Percentiles rank a stretch among this genome's conserved stretches.
phyloP scores from a whole-genome alignment of 2,113 vertebrate genomes.

The Anoura caudifer region DNA sequence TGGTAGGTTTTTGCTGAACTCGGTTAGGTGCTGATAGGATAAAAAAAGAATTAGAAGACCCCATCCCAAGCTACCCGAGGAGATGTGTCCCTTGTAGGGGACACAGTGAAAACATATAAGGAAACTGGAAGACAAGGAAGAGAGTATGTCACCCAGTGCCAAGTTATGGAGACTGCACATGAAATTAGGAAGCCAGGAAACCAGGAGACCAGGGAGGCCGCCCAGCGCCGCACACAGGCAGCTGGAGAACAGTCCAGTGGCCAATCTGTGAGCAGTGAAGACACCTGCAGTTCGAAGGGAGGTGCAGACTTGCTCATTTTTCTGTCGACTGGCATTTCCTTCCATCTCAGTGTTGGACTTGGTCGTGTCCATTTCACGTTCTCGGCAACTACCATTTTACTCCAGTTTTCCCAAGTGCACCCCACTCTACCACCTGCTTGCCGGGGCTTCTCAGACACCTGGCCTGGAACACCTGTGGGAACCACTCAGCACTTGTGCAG shows the following conservation, averaged over 20 bases:
- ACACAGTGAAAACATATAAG: neutral
- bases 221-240: neutral
- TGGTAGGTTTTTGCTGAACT: conserved; percentile 3
- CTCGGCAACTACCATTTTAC: neutral
- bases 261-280: neutral
- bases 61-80: neutral
- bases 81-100: neutral
- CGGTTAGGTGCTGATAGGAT: neutral
- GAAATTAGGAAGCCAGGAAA: neutral
- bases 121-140: neutral
- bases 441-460: neutral
- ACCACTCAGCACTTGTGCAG: neutral
- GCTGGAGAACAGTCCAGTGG: neutral
- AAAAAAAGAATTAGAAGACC: neutral
- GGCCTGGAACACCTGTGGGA: neutral
- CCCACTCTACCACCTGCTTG: neutral
- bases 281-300: neutral
- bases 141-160: neutral
- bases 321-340: neutral
- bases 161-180: neutral
- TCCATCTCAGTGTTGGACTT: neutral
- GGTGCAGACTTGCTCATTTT: neutral
- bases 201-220: neutral
- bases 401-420: neutral
- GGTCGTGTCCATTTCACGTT: neutral